A percentile compares a stretch with the other conserved stretches of the same genome.
Conservation (phyloP, 2,888 invertebrate species). For the Spisula solida region DNA sequence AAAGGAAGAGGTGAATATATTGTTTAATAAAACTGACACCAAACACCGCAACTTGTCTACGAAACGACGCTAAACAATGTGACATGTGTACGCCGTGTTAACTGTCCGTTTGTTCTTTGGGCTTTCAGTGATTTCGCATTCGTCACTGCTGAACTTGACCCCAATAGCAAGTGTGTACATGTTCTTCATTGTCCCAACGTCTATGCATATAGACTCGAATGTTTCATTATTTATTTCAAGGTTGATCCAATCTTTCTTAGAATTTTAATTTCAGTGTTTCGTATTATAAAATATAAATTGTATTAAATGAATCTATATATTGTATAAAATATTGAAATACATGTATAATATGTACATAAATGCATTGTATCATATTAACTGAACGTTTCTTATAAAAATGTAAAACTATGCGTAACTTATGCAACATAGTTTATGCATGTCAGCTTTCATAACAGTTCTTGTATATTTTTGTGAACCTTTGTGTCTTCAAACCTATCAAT, state of each 20-base stretch:
- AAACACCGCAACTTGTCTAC: too few species aligned
- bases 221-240: not conserved
- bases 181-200: not conserved
- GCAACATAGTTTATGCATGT: not conserved
- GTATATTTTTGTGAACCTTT: constrained; percentile 14
- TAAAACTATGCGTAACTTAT: not conserved
- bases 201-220: not conserved
- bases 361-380: not conserved
- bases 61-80: too few species aligned
- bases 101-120: not conserved
- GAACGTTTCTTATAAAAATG: not conserved
- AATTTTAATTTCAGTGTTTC: not conserved
- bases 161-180: not conserved
- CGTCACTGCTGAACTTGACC: not conserved
- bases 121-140: not conserved
- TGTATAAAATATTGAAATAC: not conserved
- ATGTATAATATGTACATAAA: not conserved
- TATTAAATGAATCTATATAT: not conserved
- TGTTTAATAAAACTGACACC: too few species aligned
- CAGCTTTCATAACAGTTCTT: not conserved
- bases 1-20: too few species aligned
- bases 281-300: not conserved
- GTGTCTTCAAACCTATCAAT: constrained; percentile 7
- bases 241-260: not conserved
- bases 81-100: not conserved